These are phyloP conservation scores for Tridacna crocea DNA, from an alignment of 2,888 invertebrate genomes.

Conservation along the genomic window DNA sequence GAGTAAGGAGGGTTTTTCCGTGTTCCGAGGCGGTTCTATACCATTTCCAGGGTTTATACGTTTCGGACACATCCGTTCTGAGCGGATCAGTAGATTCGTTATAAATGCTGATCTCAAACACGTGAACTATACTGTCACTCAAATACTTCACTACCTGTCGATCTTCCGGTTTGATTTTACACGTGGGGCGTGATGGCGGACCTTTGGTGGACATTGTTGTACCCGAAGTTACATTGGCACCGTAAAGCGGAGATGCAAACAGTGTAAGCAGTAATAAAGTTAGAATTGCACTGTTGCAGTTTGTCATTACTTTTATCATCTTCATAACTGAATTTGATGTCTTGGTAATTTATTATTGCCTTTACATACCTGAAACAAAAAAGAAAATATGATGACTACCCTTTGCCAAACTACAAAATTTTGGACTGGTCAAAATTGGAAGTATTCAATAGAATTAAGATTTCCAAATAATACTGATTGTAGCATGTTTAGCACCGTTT, in stretches of 20 bases:
- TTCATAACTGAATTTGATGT: background rate
- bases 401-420: too few relatives aligned
- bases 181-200: constrained; percentile 6
- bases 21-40: constrained; percentile 78
- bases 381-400: background rate
- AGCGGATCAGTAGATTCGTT: constrained; percentile 62
- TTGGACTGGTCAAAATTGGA: background rate
- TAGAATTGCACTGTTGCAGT: background rate
- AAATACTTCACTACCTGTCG: constrained; percentile 46
- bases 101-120: constrained; percentile 64
- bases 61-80: constrained; percentile 50
- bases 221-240: background rate
- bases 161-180: constrained; percentile 45
- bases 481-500: too few relatives aligned
- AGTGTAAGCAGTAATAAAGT: background rate
- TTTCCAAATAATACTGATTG: too few relatives aligned
- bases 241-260: background rate
- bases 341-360: background rate
- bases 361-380: background rate
- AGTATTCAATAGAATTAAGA: too few relatives aligned
- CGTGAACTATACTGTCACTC: constrained; percentile 52
- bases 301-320: background rate
- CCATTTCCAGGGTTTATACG: constrained; percentile 79
- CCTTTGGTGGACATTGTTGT: background rate
- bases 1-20: constrained; percentile 79